Evolutionary conservation across 2,797 vertebrate species (phyloP), one percentile per base, ranked within the genome.

Genomic region (Borostomias antarcticus): DNA sequence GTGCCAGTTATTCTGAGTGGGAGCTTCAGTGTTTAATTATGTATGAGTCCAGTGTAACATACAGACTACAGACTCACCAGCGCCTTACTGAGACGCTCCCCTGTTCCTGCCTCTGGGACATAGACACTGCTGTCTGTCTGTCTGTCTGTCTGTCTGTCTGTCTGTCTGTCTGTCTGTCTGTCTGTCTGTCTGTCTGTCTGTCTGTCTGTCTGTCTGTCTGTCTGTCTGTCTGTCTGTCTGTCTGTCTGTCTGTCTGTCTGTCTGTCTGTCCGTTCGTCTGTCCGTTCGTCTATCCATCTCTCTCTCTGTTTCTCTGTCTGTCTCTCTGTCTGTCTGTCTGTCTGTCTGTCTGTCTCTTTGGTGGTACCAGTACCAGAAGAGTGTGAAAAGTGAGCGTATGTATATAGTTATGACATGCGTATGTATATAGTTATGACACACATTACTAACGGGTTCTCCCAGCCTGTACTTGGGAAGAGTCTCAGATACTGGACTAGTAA

Each of bases 11-110:
- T 78, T 84, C 78, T 72, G 76, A 84, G 80, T 51, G 40, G 67
- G 64, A 76, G 79, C 78, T 84, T 85, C 84, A 80, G 83, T 77
- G 82, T 89, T 91, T 85, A 87, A 89, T 89, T 87, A 89, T 90
- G 80, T 77, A 89, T 89, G 81, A 85, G 78, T 82, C 76, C 79
- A 72, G 76, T 32, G 56, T 72, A 79, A 77, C 58, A 56, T 76
- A 77, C 78, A 81, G 76, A 79, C 77, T 73, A n/a, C n/a, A n/a
- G n/a, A n/a, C n/a, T n/a, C n/a, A n/a, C n/a, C 58, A 58, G 70
- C 69, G 73, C 74, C 76, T 82, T 79, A 77, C 71, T 65, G 74
- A 80, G 83, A 75, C 30, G 73, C 75, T 81, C 73, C 70, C 80
- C 84, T 87, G 89, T 87, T 89, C 85, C 89, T 78, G 73, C 80